Evolutionary conservation across 2,113 vertebrate genomes (phyloP), one percentile per base, ranked within the genome.

Genomic region (Archilochus colubris): DNA sequence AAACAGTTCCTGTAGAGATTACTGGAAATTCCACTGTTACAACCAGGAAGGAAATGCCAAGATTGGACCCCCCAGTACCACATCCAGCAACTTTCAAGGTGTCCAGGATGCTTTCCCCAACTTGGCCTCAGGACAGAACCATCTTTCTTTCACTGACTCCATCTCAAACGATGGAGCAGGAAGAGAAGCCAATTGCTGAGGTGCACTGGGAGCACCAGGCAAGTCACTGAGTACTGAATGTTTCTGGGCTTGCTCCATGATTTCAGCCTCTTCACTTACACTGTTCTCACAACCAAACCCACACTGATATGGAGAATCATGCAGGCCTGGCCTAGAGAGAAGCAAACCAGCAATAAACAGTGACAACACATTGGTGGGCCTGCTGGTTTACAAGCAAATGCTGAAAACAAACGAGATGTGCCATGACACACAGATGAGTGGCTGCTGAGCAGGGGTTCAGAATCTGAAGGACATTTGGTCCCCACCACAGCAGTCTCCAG

Each of bases 21-120:
- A 78, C 81, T 89, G 83, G 86, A 89, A 96, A 92, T 89, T 89
- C 77, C 61, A 63, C 38, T 75, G 53, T 57, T 75, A 91, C 22
- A 72, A 21, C 12, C 20, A 91, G 58, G 57, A 94, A 91, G 61
- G 48, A 86, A 91, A 82, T 20, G 12, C 22, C 27, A 72, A 36
- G 63, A 54, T 10, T 53, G 28, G 43, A 75, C 44, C 75, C 33
- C 51, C 48, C 61, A 48, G 7, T 46, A 38, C 23, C 51, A 69
- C 27, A 63, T 44, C 57, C 66, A 94, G 28, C 53, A 87, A 6
- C 30, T 19, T 72, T 62, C 55, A 68, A 69, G 30, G 28, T 57
- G 46, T 51, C 80, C 55, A 66, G 7, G 80, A 50, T 50, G 9
- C 57, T 83, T 58, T 64, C 11, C 38, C 22, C 4, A 10, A 12